These are phyloP conservation scores for Montifringilla adamsi DNA, from an alignment of 2,113 vertebrate species.

Conservation along the genomic window DNA sequence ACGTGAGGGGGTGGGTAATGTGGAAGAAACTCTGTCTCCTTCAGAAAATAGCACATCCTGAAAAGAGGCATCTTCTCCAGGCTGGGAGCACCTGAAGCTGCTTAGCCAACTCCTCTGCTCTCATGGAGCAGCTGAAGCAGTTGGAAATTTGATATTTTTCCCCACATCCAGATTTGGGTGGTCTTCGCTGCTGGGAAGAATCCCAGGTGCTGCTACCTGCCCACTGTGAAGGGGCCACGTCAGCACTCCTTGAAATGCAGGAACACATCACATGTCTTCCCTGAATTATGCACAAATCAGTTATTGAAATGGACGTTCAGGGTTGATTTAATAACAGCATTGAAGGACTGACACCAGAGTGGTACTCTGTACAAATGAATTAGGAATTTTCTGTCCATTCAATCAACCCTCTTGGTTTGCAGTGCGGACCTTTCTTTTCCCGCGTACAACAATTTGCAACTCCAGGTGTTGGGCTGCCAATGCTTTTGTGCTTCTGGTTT, in stretches of 20 bases:
- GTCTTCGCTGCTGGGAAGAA: not conserved
- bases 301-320: not conserved
- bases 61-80: not conserved
- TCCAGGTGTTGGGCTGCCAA: not conserved
- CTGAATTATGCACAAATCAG: not conserved
- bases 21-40: not conserved
- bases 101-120: not conserved
- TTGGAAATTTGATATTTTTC: not conserved
- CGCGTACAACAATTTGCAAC: not conserved
- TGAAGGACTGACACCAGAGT: not conserved
- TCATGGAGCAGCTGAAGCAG: not conserved
- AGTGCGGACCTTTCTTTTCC: not conserved
- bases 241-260: not conserved
- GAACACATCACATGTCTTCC: not conserved
- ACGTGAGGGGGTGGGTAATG: rapidly evolving
- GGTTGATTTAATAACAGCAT: not conserved
- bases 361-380: not conserved
- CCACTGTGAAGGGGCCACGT: not conserved
- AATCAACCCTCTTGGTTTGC: not conserved
- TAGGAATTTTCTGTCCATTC: not conserved
- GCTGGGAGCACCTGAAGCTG: not conserved
- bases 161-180: not conserved
- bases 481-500: not conserved
- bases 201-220: not conserved
- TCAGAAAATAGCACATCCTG: not conserved